phyloP scores from a whole-genome alignment of 2,113 vertebrate genomes.

The Coptodon rendalli region DNA sequence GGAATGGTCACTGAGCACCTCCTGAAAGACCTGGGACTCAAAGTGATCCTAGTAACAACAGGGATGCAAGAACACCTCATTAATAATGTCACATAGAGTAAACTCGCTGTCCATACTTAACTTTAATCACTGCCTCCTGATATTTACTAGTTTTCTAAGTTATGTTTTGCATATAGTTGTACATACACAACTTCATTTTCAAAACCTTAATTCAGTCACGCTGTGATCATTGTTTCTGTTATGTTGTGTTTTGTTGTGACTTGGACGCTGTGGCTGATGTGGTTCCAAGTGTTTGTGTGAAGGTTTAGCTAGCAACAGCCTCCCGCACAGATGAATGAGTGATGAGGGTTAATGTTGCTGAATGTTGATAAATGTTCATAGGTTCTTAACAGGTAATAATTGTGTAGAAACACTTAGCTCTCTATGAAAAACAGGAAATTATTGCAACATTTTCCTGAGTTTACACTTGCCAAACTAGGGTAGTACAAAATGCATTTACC shows the following conservation, averaged over 20 bases:
- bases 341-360: neutral
- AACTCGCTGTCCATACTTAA: neutral
- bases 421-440: neutral
- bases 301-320: rapidly evolving
- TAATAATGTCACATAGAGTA: neutral
- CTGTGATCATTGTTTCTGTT: neutral
- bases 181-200: neutral
- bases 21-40: neutral
- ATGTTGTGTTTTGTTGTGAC: neutral
- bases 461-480: neutral
- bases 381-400: neutral
- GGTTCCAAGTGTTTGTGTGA: neutral
- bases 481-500: neutral
- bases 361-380: neutral
- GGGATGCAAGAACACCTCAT: neutral
- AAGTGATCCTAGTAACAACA: neutral
- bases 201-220: neutral
- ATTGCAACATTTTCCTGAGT: neutral
- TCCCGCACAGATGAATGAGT: neutral
- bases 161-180: neutral
- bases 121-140: neutral
- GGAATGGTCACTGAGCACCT: neutral
- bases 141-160: neutral
- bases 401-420: neutral
- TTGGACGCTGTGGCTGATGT: neutral